Evolutionary conservation across 2,113 vertebrate species (phyloP), one percentile per base, ranked within the genome.

Genomic region (Gavialis gangeticus): DNA sequence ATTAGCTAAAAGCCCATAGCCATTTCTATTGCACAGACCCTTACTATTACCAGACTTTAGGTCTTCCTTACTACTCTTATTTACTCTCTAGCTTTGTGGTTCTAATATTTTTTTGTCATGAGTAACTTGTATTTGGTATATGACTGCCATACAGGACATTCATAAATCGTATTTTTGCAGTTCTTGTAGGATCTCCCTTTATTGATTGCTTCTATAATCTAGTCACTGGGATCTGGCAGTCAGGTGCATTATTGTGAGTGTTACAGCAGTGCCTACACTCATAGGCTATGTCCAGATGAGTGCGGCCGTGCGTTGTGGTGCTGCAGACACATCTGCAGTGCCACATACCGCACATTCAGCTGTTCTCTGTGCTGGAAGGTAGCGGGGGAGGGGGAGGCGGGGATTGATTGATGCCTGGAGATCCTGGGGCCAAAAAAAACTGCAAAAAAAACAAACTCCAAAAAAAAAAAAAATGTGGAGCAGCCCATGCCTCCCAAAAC

Each of bases 121-220:
- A 37, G 16, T 0, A 46, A 34, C 34, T 28, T 1, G 5, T 27
- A 0, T 5, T 3, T 69, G n/a, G 28, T 6, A 4, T 1, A 9
- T 1, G 5, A 15, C 2, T 78, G 13, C 46, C 25, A 66, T n/a
- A 46, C 56, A 17, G 15, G 2, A 17, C 2, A 0, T 10, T 12
- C 17, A 28, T 3, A 63, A 86, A 46, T 69, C 22, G 12, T 37
- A 30, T 71, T 66, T 27, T 66, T 7, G 27, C 4, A 6, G 7
- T 30, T 21, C 9, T 60, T 79, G 28, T 63, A 64, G 14, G 22
- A 17, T 17, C 7, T 24, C 10, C 30, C 57, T 9, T 60, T 34
- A 30, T 10, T 0, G 7, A 69, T 55, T 17, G 10, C n/a, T 62
- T 63, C 63, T 81, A 30, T 34, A 57, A 55, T 2, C 24, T 5